These are phyloP conservation scores for Trissolcus japonicus DNA, from an alignment of 2,888 invertebrate genomes.

Conservation along the genomic window DNA sequence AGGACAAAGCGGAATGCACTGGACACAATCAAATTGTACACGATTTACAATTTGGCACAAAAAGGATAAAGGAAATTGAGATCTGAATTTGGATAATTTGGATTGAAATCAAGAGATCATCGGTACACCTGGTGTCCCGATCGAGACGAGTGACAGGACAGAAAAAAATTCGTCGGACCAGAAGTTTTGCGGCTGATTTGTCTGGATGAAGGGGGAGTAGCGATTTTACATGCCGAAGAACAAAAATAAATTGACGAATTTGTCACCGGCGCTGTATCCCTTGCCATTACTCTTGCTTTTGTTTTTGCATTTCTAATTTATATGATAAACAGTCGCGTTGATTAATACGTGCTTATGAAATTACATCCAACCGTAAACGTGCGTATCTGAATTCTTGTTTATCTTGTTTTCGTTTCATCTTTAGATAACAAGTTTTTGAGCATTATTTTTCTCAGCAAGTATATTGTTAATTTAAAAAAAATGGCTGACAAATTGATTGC, in stretches of 20 bases:
- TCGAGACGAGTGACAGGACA: slow-evolving; percentile 43
- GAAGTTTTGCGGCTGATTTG: slow-evolving; percentile 36
- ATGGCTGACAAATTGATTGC: too few relatives aligned
- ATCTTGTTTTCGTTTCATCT: too few relatives aligned
- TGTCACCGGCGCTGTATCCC: slow-evolving; percentile 39
- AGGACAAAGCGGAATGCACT: too few relatives aligned
- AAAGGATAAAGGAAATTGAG: slow-evolving; percentile 48
- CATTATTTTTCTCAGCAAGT: too few relatives aligned
- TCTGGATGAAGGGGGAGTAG: slow-evolving; percentile 44
- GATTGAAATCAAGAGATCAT: slow-evolving; percentile 59
- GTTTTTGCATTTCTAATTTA: slow-evolving; percentile 53
- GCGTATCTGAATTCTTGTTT: too few relatives aligned
- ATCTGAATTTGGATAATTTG: slow-evolving; percentile 65
- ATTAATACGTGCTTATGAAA: slow-evolving; percentile 45
- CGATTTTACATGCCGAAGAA: slow-evolving; percentile 47
- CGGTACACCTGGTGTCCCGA: slow-evolving; percentile 62
- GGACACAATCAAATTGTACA: too few relatives aligned
- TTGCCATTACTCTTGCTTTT: slow-evolving; percentile 34
- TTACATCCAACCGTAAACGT: slow-evolving; percentile 7
- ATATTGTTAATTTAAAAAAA: too few relatives aligned
- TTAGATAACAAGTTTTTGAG: too few relatives aligned
- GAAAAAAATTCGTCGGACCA: slow-evolving; percentile 48
- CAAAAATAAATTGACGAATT: slow-evolving; percentile 58
- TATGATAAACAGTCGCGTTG: slow-evolving; percentile 49
- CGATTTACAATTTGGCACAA: too few relatives aligned